Conservation (phyloP, 2,888 invertebrate genomes). For the Melitaea athalia region DNA sequence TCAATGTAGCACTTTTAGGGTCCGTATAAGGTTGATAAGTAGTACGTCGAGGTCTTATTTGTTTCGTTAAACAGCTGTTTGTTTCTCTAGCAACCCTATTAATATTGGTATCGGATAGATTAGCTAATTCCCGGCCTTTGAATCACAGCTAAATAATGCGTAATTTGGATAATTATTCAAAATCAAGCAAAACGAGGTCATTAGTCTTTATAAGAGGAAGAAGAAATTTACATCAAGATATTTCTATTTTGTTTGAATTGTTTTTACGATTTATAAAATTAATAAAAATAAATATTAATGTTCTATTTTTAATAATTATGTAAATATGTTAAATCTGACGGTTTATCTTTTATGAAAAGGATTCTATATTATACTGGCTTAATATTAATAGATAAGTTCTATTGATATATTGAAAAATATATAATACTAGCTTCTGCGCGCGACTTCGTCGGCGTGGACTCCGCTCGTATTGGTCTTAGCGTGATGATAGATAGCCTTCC, state of each 20-base stretch:
- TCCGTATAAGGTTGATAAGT: constrained; percentile 64
- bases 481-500: no score
- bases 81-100: constrained; percentile 59
- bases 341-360: no score
- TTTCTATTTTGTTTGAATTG: constrained; percentile 1
- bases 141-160: constrained; percentile 28
- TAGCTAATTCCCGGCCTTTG: constrained; percentile 47
- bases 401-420: no score
- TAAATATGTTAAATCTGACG: not conserved
- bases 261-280: constrained; percentile 5
- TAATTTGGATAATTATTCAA: constrained; percentile 34
- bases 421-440: no score
- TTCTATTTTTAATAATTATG: not conserved
- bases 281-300: not conserved
- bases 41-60: constrained; percentile 63
- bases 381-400: no score
- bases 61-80: constrained; percentile 66
- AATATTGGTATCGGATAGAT: constrained; percentile 64
- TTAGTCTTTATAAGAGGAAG: not conserved
- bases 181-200: constrained; percentile 15
- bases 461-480: no score
- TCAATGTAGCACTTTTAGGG: constrained; percentile 42
- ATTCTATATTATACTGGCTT: no score
- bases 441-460: no score
- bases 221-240: not conserved